Conservation (phyloP, 2,888 invertebrate genomes). For the Drosophila siamana region DNA sequence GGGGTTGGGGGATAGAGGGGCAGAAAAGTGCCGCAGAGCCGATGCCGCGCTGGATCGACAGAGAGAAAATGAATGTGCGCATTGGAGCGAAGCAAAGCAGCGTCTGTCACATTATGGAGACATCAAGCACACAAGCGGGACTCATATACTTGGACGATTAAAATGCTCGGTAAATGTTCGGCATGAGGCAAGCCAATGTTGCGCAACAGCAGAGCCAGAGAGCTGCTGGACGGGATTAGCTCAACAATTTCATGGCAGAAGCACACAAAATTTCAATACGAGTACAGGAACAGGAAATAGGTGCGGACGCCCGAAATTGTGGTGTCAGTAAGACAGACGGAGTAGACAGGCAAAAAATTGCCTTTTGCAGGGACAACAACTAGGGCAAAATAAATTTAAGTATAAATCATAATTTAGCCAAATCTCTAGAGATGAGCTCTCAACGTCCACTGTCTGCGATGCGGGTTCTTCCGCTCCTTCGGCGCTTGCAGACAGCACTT, state of each 20-base stretch:
- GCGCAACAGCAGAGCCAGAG: slow-evolving; percentile 5
- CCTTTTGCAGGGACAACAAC: slow-evolving; percentile 13
- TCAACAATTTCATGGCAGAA: slow-evolving; percentile 43
- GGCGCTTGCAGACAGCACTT: too few relatives aligned
- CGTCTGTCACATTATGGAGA: slow-evolving; percentile 73
- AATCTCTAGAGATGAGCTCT: slow-evolving; percentile 78
- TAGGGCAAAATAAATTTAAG: slow-evolving; percentile 54
- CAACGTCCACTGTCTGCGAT: slow-evolving; percentile 52
- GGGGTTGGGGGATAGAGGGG: too few relatives aligned
- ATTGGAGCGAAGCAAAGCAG: slow-evolving; percentile 51
- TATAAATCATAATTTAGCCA: slow-evolving; percentile 80
- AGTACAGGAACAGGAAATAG: background rate
- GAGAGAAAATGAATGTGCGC: slow-evolving; percentile 60
- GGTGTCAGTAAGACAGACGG: slow-evolving; percentile 60
- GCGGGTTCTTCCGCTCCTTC: slow-evolving; percentile 27
- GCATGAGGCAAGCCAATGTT: slow-evolving; percentile 7
- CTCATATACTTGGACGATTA: slow-evolving; percentile 67
- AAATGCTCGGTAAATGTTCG: slow-evolving; percentile 31
- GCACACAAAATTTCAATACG: slow-evolving; percentile 51
- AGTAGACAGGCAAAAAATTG: slow-evolving; percentile 40
- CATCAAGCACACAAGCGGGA: slow-evolving; percentile 75
- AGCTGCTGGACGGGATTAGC: slow-evolving; percentile 36
- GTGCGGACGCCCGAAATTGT: slow-evolving; percentile 40
- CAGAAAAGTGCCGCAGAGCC: background rate
- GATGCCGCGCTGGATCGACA: slow-evolving; percentile 18